These are phyloP conservation scores for Podarcis muralis DNA, from an alignment of 2,113 vertebrate species.

Conservation along the genomic window DNA sequence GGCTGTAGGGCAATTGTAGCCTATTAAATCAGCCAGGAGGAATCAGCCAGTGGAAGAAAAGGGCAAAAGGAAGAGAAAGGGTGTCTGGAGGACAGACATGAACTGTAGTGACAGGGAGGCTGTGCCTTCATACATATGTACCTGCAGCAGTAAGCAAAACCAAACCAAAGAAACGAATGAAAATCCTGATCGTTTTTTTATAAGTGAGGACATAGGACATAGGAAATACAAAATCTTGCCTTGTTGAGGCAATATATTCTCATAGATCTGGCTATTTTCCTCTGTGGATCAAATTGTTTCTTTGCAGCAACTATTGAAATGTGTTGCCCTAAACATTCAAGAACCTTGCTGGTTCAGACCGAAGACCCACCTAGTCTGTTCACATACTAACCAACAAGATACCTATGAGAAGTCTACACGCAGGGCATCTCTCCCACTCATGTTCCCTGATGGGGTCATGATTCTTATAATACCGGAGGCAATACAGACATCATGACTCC, in stretches of 20 bases:
- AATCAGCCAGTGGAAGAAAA: background rate
- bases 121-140: background rate
- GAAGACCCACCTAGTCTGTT: too few species aligned
- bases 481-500: too few species aligned
- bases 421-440: background rate
- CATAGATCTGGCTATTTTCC: background rate
- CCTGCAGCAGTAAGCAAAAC: constrained; percentile 8
- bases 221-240: background rate
- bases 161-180: background rate
- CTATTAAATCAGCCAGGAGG: background rate
- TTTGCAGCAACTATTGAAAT: background rate
- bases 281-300: background rate
- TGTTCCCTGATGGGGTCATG: too few species aligned
- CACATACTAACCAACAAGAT: background rate
- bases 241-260: background rate
- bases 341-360: background rate
- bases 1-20: background rate
- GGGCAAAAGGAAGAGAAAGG: constrained; percentile 1
- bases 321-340: background rate
- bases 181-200: background rate
- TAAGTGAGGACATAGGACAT: background rate
- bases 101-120: background rate
- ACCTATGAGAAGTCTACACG: background rate
- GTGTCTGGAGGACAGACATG: background rate
- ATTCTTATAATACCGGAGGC: too few species aligned